Evolutionary conservation across 2,888 invertebrate genomes (phyloP).

Genomic region (Anthophora plumipes): DNA sequence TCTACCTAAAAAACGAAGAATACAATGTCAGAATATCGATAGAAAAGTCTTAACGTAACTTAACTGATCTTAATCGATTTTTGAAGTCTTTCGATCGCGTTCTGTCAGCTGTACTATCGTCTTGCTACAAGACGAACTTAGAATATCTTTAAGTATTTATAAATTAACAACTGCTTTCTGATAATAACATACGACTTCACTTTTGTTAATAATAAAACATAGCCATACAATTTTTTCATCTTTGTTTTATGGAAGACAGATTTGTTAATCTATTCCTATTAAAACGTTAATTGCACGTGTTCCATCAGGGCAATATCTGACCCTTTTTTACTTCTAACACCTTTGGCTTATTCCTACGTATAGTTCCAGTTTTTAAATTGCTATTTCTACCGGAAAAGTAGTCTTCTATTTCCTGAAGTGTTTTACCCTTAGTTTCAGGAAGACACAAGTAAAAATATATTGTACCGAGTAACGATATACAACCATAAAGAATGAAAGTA

Average conservation of each 20-base stretch:
- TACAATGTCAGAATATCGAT: slow-evolving; percentile 40
- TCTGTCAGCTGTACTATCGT: background rate
- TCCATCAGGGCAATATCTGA: slow-evolving; percentile 75
- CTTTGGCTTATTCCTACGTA: slow-evolving; percentile 70
- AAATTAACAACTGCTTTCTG: slow-evolving; percentile 1
- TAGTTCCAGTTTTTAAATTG: slow-evolving; percentile 83
- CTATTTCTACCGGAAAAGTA: slow-evolving; percentile 88
- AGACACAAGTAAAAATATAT: slow-evolving; percentile 88
- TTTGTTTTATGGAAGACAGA: slow-evolving; percentile 45
- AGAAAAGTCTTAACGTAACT: slow-evolving; percentile 32
- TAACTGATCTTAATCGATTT: slow-evolving; percentile 21
- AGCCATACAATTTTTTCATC: background rate
- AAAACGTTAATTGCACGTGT: background rate
- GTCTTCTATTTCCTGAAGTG: slow-evolving; percentile 90
- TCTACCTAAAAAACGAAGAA: slow-evolving; percentile 48
- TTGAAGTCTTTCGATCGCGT: slow-evolving; percentile 38
- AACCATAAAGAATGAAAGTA: slow-evolving; percentile 88
- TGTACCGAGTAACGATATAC: slow-evolving; percentile 87
- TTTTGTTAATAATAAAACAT: slow-evolving; percentile 4
- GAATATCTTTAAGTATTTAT: background rate
- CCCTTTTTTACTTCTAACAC: slow-evolving; percentile 76
- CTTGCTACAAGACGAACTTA: slow-evolving; percentile 32
- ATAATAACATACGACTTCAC: slow-evolving; percentile 22
- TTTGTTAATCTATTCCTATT: slow-evolving; percentile 1
- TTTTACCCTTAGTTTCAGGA: slow-evolving; percentile 89